phyloP scores from a whole-genome alignment of 1,140 invertebrate species.

The Samia ricini region DNA sequence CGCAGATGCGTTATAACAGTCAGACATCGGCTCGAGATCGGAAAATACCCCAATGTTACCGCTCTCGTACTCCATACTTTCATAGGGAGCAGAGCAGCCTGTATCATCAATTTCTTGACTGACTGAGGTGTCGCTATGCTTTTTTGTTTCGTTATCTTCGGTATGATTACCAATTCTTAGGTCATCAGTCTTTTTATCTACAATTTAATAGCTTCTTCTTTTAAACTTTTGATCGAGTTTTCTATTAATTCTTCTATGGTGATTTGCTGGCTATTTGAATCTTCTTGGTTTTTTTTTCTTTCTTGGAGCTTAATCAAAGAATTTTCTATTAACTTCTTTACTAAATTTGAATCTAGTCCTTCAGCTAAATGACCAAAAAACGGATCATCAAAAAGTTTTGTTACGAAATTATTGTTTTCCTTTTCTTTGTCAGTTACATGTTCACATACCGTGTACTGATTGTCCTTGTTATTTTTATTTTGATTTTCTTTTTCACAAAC shows the following conservation, averaged over 20 bases:
- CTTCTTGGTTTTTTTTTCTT: conserved; percentile 73
- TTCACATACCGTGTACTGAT: conserved; percentile 23
- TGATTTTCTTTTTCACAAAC: conserved; percentile 80
- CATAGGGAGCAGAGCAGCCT: conserved; percentile 77
- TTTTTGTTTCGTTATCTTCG: conserved; percentile 31
- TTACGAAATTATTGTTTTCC: conserved; percentile 71
- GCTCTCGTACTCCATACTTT: conserved; percentile 79
- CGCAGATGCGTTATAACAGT: conserved; percentile 82
- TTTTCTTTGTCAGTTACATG: conserved; percentile 40
- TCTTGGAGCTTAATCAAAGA: conserved; percentile 80
- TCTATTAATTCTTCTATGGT: conserved; percentile 79
- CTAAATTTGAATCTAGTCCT: conserved; percentile 78
- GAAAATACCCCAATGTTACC: conserved; percentile 72
- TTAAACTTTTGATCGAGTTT: conserved; percentile 76
- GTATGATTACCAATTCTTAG: conserved; percentile 29
- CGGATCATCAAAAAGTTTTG: conserved; percentile 80
- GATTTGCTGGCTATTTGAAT: conserved; percentile 78
- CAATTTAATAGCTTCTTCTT: conserved; percentile 63
- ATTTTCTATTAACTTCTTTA: conserved; percentile 81
- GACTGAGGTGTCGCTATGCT: conserved; percentile 30
- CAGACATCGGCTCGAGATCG: conserved; percentile 78
- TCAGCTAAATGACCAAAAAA: conserved; percentile 80
- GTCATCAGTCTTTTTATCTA: conserved; percentile 28
- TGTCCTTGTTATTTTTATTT: conserved; percentile 37
- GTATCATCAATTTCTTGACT: conserved; percentile 57